Conservation (phyloP, 2,797 vertebrate species). For the Molossus molossus region DNA sequence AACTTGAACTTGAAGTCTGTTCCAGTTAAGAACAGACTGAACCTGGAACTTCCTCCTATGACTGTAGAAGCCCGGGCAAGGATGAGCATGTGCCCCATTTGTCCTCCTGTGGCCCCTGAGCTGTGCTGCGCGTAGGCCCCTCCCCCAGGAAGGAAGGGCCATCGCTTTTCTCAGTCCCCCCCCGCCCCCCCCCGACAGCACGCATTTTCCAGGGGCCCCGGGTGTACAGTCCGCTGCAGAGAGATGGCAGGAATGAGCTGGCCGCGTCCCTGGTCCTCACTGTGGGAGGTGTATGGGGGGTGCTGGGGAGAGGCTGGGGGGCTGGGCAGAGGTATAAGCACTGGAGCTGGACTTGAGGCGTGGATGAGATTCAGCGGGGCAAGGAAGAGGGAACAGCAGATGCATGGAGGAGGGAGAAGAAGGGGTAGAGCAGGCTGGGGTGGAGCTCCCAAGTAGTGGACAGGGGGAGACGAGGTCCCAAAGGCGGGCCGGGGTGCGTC, state of each 20-base stretch:
- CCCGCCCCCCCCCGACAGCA: not conserved
- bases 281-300: not conserved
- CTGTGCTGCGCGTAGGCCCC: not conserved
- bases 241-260: not conserved
- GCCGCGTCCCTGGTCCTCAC: not conserved
- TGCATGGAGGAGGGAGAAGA: not conserved
- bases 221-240: not conserved
- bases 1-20: conserved; percentile 30
- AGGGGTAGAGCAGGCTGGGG: not conserved
- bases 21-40: too few species aligned
- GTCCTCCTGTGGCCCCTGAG: too few species aligned
- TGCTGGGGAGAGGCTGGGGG: not conserved
- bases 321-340: not conserved
- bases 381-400: not conserved
- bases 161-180: not conserved
- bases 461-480: not conserved
- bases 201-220: not conserved
- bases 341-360: not conserved
- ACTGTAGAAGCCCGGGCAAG: not conserved
- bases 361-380: not conserved
- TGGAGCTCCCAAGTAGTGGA: not conserved
- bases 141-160: not conserved
- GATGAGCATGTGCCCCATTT: not conserved
- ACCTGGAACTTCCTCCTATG: not conserved
- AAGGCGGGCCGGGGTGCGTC: not conserved